Percentiles rank a stretch among this genome's conserved stretches.
phyloP scores from a whole-genome alignment of 23 tunicate genomes.

The Ciona savignyi region DNA sequence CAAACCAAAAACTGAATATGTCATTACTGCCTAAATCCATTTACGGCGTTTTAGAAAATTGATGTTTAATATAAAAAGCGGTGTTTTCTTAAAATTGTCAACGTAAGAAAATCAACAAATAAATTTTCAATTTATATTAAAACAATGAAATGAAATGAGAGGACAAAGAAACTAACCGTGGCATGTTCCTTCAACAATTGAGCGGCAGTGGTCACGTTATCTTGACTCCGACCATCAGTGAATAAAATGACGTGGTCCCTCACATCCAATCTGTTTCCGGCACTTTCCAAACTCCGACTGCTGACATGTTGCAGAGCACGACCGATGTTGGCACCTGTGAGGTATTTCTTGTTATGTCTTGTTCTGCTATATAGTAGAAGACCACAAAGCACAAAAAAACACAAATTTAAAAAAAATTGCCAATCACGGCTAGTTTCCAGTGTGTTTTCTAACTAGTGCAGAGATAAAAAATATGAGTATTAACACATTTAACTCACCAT shows the following conservation, averaged over 20 bases:
- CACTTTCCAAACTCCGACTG: constrained; percentile 9
- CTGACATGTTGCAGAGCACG: constrained; percentile 34
- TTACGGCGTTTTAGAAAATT: no score
- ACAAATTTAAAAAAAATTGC: no score
- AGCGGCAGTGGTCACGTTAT: constrained; percentile 31
- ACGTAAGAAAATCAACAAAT: no score
- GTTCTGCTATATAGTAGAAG: background rate
- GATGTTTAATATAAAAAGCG: no score
- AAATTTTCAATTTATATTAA: no score
- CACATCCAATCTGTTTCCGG: constrained; percentile 44
- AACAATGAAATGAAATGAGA: no score
- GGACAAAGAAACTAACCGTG: constrained; percentile 59
- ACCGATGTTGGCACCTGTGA: constrained; percentile 65
- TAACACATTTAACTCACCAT: constrained; percentile 45
- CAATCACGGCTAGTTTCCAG: no score
- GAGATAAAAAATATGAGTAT: no score
- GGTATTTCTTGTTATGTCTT: no score
- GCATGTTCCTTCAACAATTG: constrained; percentile 17
- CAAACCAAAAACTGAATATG: background rate
- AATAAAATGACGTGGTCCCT: constrained; percentile 47
- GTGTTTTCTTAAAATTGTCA: no score
- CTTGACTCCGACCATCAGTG: constrained; percentile 45
- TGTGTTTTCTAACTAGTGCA: no score
- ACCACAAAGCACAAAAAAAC: no score
- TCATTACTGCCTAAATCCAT: background rate